Evolutionary conservation across 2,888 invertebrate genomes (phyloP), one percentile per base, ranked within the genome.

Genomic region (Drosophila kambysellisi): DNA sequence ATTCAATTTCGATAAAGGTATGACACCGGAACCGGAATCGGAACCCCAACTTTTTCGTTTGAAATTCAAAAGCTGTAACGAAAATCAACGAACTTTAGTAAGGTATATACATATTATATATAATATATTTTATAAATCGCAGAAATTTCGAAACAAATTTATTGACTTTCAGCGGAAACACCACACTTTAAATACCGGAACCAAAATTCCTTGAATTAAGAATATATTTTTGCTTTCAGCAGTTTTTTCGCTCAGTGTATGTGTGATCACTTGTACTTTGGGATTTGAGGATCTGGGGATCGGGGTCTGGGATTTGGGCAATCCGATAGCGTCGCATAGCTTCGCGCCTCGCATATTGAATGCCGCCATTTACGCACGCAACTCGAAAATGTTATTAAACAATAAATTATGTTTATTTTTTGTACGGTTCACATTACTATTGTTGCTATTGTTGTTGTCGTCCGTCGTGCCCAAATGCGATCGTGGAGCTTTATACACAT

Each of bases 331-430:
- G 81, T 71, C 77, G 74, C 81, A 83, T 71, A 73, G 83, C 68
- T 74, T 65, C 67, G 74, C 74, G 88, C 9, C 53, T 52, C 69
- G 88, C 90, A 84, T 84, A 84, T 76, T 74, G 76, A 84, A 71
- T 74, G 56, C 60, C 50, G 50, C 63, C 60, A 67, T 71, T 81
- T 81, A 81, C 83, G 81, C 57, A 73, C 83, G 54, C 54, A 80
- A 67, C 50, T 35, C 64, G 53, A 64, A 71, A 72, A 57, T 60
- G 58, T 74, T 88, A 83, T 84, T 65, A 84, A 88, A 82, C 82
- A 78, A 84, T 88, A 89, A 84, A 84, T 84, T 89, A 89, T 89
- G 90, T 88, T 88, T 74, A 68, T 79, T 75, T 74, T 48, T 25
- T 25, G 4, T 32, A 11, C 32, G 35, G 25, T 9, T 53, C 9